Evolutionary conservation across 2,888 invertebrate species (phyloP).

Genomic region (Synanthedon formicaeformis): DNA sequence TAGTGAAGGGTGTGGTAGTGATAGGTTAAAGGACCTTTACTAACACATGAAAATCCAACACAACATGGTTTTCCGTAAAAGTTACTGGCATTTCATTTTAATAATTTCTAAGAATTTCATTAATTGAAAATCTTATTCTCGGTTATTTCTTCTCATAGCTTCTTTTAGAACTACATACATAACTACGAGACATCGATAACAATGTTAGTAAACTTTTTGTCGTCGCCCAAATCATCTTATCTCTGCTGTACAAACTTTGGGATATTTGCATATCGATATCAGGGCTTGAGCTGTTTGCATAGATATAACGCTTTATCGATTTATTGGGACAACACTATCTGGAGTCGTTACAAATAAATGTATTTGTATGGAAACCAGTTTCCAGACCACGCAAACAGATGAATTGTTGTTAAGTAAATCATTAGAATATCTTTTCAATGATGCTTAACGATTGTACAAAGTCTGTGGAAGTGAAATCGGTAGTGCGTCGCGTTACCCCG

Average conservation of each 20-base stretch:
- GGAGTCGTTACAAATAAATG: neutral
- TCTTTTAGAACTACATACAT: no score
- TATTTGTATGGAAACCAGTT: neutral
- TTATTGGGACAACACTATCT: neutral
- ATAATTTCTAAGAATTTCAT: no score
- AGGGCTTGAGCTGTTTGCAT: conserved; percentile 9
- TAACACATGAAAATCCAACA: no score
- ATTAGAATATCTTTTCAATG: no score
- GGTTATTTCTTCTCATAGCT: no score
- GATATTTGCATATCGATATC: conserved; percentile 21
- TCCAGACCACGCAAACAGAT: no score
- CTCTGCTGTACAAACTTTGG: neutral
- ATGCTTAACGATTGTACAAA: neutral
- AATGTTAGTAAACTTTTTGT: neutral
- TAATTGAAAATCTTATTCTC: no score
- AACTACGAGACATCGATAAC: neutral
- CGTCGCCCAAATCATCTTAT: neutral
- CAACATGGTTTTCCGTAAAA: no score
- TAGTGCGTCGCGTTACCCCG: conserved; percentile 7
- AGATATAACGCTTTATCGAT: neutral
- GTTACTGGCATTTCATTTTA: no score
- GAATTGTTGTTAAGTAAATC: no score
- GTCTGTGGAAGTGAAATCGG: conserved; percentile 9
- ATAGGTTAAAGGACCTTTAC: no score
- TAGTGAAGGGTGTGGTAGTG: no score